These are phyloP conservation scores for Globia sparganii DNA, from an alignment of 2,888 invertebrate species.

Conservation along the genomic window DNA sequence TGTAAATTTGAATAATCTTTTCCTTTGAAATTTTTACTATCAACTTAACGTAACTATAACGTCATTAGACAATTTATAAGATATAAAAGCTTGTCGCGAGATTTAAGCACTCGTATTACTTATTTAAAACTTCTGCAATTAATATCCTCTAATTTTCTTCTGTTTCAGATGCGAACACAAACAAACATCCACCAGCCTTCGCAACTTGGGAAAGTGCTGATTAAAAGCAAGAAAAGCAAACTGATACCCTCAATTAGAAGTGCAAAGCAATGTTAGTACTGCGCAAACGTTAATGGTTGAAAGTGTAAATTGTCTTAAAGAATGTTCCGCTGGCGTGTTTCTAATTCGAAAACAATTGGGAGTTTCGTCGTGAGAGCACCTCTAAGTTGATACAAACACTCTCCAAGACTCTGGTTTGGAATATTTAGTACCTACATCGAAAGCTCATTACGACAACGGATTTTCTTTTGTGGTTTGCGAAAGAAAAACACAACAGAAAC, in stretches of 20 bases:
- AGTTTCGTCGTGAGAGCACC: constrained; percentile 26
- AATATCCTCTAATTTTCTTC: constrained; percentile 20
- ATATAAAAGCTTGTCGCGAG: no score
- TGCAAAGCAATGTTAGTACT: constrained; percentile 31
- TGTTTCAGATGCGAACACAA: constrained; percentile 16
- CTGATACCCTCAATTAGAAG: constrained; percentile 32
- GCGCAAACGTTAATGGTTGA: constrained; percentile 32
- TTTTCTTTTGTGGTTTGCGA: constrained; percentile 19
- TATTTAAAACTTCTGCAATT: constrained; percentile 6
- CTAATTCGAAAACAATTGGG: constrained; percentile 54
- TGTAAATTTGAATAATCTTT: no score
- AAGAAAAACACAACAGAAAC: constrained; percentile 10
- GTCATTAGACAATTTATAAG: no score
- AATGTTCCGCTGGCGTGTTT: constrained; percentile 37
- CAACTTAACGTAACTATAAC: no score
- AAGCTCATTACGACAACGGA: constrained; percentile 34
- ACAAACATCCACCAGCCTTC: constrained; percentile 17
- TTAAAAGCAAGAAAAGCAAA: constrained; percentile 21
- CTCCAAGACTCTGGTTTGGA: constrained; percentile 13
- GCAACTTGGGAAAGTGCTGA: constrained; percentile 29
- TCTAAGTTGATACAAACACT: constrained; percentile 38
- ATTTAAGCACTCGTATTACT: no score
- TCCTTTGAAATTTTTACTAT: no score
- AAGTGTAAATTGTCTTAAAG: constrained; percentile 45
- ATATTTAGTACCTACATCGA: constrained; percentile 34